These are phyloP conservation scores for Zoanthus sociatus DNA, from an alignment of 92 coral and sea anemone genomes.

Conservation along the genomic window DNA sequence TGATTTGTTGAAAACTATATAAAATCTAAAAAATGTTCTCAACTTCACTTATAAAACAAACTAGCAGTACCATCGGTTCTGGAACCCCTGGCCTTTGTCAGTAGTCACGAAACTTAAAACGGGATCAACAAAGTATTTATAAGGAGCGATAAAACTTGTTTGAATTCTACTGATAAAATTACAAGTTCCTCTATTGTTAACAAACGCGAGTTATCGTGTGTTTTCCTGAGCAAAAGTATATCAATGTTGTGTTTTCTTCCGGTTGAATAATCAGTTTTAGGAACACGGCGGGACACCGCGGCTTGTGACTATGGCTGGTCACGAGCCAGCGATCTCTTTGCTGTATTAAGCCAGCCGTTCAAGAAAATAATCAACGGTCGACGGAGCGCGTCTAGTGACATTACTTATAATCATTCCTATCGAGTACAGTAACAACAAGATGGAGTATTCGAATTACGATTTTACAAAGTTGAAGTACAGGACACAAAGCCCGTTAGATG, in stretches of 20 bases:
- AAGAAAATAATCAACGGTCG: background rate
- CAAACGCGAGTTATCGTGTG: too few relatives aligned
- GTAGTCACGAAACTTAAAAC: too few relatives aligned
- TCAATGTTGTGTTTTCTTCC: background rate
- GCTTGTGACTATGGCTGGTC: background rate
- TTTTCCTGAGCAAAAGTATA: background rate
- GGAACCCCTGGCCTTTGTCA: too few relatives aligned
- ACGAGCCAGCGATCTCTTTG: constrained; percentile 37
- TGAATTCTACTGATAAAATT: too few relatives aligned
- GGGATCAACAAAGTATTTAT: too few relatives aligned
- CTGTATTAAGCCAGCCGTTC: constrained; percentile 15
- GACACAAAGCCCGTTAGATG: background rate
- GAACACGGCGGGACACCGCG: background rate
- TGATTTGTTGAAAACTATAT: too few relatives aligned
- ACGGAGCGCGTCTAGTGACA: background rate
- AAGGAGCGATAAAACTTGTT: too few relatives aligned
- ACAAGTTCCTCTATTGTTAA: too few relatives aligned
- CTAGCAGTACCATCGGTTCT: too few relatives aligned
- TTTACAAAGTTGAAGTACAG: constrained; percentile 32
- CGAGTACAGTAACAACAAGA: background rate
- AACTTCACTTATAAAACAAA: too few relatives aligned
- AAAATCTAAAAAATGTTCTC: too few relatives aligned
- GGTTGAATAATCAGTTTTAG: constrained; percentile 10
- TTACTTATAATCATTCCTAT: too few relatives aligned
- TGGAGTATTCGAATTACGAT: constrained; percentile 29